Conservation (phyloP, 2,888 invertebrate genomes). For the Atherix ibis region DNA sequence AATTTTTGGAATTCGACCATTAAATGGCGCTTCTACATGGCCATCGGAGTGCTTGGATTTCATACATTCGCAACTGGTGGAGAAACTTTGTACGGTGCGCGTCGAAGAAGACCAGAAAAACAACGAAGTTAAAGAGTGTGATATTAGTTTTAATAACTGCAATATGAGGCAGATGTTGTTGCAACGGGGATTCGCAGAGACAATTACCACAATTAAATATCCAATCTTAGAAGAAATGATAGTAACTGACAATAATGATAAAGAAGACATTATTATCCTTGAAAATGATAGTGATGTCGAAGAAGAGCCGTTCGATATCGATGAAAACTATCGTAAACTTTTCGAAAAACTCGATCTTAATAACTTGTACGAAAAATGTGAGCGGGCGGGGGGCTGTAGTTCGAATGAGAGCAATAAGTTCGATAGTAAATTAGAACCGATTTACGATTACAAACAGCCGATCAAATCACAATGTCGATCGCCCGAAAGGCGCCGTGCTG, state of each 20-base stretch:
- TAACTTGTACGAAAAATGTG: constrained; percentile 19
- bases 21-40: constrained; percentile 33
- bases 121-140: constrained; percentile 16
- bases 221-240: background rate
- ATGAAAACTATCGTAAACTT: constrained; percentile 17
- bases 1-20: constrained; percentile 38
- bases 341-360: constrained; percentile 23
- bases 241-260: background rate
- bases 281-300: constrained; percentile 2
- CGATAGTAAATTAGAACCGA: too few species aligned
- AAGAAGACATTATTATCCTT: background rate
- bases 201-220: background rate
- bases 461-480: too few species aligned
- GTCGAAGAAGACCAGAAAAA: constrained; percentile 18
- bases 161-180: constrained; percentile 17
- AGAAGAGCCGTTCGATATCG: background rate
- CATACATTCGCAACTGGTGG: constrained; percentile 42
- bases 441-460: too few species aligned
- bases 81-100: constrained; percentile 38
- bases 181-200: constrained; percentile 9
- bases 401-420: constrained; percentile 32
- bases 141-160: constrained; percentile 16
- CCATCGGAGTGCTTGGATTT: constrained; percentile 39
- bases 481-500: too few species aligned
- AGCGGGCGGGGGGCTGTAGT: constrained; percentile 17